phyloP scores from a whole-genome alignment of 2,797 vertebrate genomes.

The Chelidonichthys spinosus region DNA sequence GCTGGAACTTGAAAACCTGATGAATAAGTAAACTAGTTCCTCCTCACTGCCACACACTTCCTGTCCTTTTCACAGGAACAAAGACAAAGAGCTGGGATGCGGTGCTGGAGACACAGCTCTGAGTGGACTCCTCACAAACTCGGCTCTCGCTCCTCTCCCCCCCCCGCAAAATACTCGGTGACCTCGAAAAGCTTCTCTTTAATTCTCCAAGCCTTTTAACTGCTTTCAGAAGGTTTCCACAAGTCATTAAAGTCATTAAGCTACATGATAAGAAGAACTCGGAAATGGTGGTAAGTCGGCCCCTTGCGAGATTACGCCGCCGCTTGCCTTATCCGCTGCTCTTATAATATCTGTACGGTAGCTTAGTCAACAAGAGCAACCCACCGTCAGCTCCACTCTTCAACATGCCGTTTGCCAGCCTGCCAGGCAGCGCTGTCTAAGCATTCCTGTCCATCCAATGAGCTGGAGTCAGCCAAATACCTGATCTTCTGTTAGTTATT shows the following conservation, averaged over 20 bases:
- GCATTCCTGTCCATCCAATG: conserved; percentile 66
- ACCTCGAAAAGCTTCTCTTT: conserved; percentile 55
- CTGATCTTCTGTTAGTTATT: conserved; percentile 75
- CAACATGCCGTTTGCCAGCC: conserved; percentile 31
- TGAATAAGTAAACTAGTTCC: conserved; percentile 82
- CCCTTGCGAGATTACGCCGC: conserved; percentile 44
- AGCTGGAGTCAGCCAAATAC: conserved; percentile 76
- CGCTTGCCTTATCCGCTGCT: conserved; percentile 27
- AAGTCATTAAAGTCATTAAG: conserved; percentile 74
- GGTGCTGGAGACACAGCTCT: conserved; percentile 40
- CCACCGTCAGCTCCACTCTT: conserved; percentile 12
- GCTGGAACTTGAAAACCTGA: conserved; percentile 75
- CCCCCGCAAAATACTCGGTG: conserved; percentile 23
- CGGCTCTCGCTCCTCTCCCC: conserved; percentile 11
- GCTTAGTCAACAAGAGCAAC: conserved; percentile 20
- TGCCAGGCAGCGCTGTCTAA: conserved; percentile 55
- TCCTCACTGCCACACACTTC: conserved; percentile 67
- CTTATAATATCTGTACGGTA: conserved; percentile 5
- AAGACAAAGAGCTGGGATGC: conserved; percentile 56
- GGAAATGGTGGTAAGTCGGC: conserved; percentile 48
- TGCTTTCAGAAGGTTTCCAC: conserved; percentile 47
- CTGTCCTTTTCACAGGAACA: conserved; percentile 68
- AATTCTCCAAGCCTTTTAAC: conserved; percentile 55
- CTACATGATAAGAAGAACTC: conserved; percentile 55
- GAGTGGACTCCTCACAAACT: conserved; percentile 47